Percentiles rank a stretch among this genome's conserved stretches.
Conservation (phyloP, 1,140 invertebrate genomes). For the Grapholita molesta region DNA sequence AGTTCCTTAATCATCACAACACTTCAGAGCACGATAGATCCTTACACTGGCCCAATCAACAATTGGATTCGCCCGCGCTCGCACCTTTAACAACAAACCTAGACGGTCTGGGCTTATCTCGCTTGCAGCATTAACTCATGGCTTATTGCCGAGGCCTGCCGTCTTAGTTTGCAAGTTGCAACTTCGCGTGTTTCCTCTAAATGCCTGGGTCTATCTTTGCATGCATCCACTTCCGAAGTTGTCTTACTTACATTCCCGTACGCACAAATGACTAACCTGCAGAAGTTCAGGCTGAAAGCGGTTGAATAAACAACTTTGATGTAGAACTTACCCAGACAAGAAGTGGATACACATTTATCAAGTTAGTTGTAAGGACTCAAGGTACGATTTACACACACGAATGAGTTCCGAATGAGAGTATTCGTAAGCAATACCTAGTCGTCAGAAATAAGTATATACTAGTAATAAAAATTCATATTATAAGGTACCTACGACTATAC, state of each 20-base stretch:
- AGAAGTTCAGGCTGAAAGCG: neutral
- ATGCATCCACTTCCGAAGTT: constrained; percentile 13
- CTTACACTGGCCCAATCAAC: neutral
- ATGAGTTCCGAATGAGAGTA: no score
- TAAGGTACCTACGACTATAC: no score
- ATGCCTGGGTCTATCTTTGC: constrained; percentile 1
- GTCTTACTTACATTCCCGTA: constrained; percentile 4
- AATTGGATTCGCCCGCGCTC: neutral
- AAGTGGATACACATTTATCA: neutral
- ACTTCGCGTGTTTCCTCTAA: constrained; percentile 8
- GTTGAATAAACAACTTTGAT: neutral
- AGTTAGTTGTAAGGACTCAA: neutral
- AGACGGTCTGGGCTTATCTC: neutral
- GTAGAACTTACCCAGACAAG: neutral
- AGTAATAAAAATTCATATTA: no score
- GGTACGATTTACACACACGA: no score
- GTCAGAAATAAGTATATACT: no score
- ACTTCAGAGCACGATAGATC: neutral
- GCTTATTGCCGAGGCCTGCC: constrained; percentile 7
- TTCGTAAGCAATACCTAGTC: no score
- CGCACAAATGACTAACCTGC: neutral
- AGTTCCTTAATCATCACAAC: no score
- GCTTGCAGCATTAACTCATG: constrained; percentile 13
- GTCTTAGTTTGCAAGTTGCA: constrained; percentile 13
- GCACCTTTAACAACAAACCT: neutral